phyloP scores from a whole-genome alignment of 2,797 vertebrate genomes.

The Tarsius wallacei region DNA sequence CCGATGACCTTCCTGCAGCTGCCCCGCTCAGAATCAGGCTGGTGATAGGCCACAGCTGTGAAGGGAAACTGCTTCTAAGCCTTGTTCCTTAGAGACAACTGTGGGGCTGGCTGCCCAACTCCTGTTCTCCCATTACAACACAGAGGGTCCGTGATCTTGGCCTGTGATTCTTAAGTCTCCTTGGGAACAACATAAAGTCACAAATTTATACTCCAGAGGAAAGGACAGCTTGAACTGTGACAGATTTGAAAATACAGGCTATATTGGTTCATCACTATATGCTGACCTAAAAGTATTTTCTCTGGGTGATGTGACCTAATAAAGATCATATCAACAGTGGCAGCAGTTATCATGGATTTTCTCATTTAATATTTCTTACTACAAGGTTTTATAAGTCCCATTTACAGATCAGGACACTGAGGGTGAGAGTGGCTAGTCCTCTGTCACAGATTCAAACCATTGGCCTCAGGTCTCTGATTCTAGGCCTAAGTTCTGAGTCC shows the following conservation, averaged over 20 bases:
- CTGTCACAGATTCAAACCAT: neutral
- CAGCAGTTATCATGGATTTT: too few species aligned
- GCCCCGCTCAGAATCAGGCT: neutral
- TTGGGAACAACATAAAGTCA: neutral
- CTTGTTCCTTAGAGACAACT: too few species aligned
- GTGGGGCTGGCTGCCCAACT: neutral
- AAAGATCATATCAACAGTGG: neutral
- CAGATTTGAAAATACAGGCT: neutral
- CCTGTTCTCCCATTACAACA: neutral
- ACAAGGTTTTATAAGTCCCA: neutral
- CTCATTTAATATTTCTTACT: neutral
- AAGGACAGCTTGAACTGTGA: neutral
- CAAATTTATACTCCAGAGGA: neutral
- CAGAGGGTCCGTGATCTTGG: neutral
- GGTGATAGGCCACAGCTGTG: neutral
- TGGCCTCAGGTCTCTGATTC: neutral
- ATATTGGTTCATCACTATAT: neutral
- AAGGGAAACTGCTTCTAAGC: neutral
- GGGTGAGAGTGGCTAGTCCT: neutral
- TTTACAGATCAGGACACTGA: neutral
- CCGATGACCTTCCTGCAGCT: slow-evolving; percentile 60
- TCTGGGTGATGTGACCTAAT: neutral
- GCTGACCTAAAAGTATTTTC: neutral
- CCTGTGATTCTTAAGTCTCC: neutral
- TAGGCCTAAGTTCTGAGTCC: neutral